phyloP scores from a whole-genome alignment of 2,888 invertebrate species.

The Belgica antarctica region DNA sequence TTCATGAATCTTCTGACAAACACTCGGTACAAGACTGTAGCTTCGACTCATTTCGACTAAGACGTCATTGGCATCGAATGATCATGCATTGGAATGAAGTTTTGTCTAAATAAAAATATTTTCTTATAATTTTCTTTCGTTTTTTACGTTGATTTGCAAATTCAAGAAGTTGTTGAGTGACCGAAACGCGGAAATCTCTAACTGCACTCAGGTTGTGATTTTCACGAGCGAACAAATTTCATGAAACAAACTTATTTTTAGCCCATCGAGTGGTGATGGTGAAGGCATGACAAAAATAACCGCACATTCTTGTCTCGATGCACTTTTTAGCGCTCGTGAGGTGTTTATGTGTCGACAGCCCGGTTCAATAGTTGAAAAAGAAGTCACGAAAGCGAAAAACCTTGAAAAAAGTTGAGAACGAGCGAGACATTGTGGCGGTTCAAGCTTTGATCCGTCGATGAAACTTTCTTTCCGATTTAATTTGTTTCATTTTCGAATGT shows the following conservation, averaged over 20 bases:
- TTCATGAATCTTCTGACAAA: no score
- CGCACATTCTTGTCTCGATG: not conserved
- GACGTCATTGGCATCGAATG: not conserved
- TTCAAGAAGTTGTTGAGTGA: no score
- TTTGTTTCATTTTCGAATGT: no score
- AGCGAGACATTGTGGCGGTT: not conserved
- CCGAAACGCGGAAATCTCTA: not conserved
- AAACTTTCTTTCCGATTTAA: no score
- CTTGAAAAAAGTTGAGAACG: conserved; percentile 5
- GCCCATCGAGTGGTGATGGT: not conserved
- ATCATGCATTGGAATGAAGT: not conserved
- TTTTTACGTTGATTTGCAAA: not conserved
- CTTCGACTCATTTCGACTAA: no score
- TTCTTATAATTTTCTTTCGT: not conserved
- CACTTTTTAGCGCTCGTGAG: not conserved
- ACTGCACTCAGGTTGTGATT: not conserved
- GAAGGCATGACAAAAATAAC: conserved; percentile 5
- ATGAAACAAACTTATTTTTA: not conserved
- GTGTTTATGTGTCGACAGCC: not conserved
- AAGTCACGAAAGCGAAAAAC: not conserved
- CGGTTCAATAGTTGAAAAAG: no score
- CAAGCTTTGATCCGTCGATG: no score
- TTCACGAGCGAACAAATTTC: not conserved
- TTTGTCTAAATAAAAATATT: no score
- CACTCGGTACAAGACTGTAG: no score